phyloP scores from a whole-genome alignment of 2,797 vertebrate genomes.

The Myioborus miniatus region DNA sequence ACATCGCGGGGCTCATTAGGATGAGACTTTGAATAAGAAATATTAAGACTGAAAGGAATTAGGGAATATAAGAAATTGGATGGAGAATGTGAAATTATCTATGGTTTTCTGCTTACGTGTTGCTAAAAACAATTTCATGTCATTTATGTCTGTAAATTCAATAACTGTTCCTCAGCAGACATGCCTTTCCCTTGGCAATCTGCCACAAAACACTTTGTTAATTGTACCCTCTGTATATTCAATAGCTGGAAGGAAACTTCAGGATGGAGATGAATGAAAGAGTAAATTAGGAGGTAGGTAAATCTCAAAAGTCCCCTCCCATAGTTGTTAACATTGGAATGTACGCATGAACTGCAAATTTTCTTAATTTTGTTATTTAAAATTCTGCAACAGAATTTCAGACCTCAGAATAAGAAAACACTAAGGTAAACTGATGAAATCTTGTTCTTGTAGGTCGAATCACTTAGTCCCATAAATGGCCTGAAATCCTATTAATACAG shows the following conservation, averaged over 20 bases:
- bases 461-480: not conserved
- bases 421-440: not conserved
- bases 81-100: not conserved
- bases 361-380: not conserved
- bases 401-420: not conserved
- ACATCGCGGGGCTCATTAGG: not conserved
- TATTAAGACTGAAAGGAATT: not conserved
- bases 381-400: not conserved
- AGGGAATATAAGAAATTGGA: not conserved
- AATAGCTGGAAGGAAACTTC: fast-evolving
- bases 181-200: not conserved
- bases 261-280: not conserved
- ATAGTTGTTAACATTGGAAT: not conserved
- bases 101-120: not conserved
- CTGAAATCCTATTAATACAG: not conserved
- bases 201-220: not conserved
- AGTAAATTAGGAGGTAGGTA: not conserved
- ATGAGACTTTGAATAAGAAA: not conserved
- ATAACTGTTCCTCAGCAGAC: not conserved
- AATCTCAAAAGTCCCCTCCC: not conserved
- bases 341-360: not conserved
- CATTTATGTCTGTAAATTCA: not conserved
- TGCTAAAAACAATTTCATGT: not conserved
- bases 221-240: not conserved
- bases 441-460: not conserved